Conservation (phyloP, 2,113 vertebrate species). For the Gadus chalcogrammus region DNA sequence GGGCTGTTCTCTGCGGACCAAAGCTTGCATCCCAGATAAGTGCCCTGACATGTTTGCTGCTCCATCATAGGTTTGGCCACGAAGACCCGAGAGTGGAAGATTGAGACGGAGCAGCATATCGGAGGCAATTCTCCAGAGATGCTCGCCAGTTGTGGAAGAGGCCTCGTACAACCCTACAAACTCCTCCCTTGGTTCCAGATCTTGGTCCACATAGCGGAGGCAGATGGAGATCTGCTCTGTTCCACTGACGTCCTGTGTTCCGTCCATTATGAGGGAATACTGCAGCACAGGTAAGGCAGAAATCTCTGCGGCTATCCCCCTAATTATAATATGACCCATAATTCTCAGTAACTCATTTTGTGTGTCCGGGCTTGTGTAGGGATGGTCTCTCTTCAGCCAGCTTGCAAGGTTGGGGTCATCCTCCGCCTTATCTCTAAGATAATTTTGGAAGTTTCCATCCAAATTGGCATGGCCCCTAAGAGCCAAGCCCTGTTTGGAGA, state of each 20-base stretch:
- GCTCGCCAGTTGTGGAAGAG: neutral
- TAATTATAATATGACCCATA: no score
- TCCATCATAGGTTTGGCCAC: constrained; percentile 11
- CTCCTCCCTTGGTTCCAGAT: neutral
- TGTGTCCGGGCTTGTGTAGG: no score
- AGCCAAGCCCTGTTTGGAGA: no score
- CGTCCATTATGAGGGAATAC: constrained; percentile 1
- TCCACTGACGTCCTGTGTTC: neutral
- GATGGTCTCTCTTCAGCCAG: no score
- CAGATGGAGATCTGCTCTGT: neutral
- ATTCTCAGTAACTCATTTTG: no score
- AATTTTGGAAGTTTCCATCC: no score
- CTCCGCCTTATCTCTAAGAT: no score
- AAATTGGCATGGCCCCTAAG: no score
- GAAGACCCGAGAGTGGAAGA: neutral
- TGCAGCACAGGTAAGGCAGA: neutral
- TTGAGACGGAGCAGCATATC: neutral
- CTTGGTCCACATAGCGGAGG: neutral
- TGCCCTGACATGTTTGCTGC: constrained; percentile 14
- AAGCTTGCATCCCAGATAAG: neutral
- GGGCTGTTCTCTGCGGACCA: neutral
- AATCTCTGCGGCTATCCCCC: no score
- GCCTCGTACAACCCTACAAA: neutral
- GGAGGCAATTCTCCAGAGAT: neutral
- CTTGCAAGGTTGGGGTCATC: no score